Percentiles rank a stretch among this genome's conserved stretches.
phyloP scores from a whole-genome alignment of 2,888 invertebrate species.

The Phasia obesa region DNA sequence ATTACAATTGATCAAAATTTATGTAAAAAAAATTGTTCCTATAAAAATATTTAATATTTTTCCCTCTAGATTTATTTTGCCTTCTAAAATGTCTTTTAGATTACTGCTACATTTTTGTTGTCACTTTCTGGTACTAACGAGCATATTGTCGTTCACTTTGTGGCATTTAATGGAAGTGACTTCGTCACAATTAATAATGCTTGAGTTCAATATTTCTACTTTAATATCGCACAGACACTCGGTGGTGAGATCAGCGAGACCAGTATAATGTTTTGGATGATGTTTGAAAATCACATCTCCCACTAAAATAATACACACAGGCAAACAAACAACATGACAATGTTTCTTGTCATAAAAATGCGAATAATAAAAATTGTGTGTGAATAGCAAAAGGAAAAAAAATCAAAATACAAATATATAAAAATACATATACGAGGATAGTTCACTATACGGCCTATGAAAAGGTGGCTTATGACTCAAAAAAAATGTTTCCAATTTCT shows the following conservation, averaged over 20 bases:
- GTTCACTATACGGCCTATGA: too few species aligned
- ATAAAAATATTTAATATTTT: too few species aligned
- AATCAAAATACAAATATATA: slow-evolving; percentile 5
- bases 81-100: slow-evolving; percentile 17
- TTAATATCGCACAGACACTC: slow-evolving; percentile 33
- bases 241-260: slow-evolving; percentile 26
- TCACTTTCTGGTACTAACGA: slow-evolving; percentile 17
- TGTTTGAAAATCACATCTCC: slow-evolving; percentile 59
- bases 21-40: too few species aligned
- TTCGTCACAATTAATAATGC: slow-evolving; percentile 65
- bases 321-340: slow-evolving; percentile 15
- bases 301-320: slow-evolving; percentile 22
- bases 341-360: slow-evolving; percentile 35
- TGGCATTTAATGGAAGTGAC: slow-evolving; percentile 61
- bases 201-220: slow-evolving; percentile 22
- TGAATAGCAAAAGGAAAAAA: too few species aligned
- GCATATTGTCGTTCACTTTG: slow-evolving; percentile 22
- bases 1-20: too few species aligned
- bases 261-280: slow-evolving; percentile 4
- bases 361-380: slow-evolving; percentile 18
- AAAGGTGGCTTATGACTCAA: too few species aligned
- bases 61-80: background rate
- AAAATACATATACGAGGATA: background rate
- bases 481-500: too few species aligned
- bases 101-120: slow-evolving; percentile 22